Percentiles rank a stretch among this genome's conserved stretches.
phyloP scores from a whole-genome alignment of 2,888 invertebrate genomes.

The Parnassius glacialis region DNA sequence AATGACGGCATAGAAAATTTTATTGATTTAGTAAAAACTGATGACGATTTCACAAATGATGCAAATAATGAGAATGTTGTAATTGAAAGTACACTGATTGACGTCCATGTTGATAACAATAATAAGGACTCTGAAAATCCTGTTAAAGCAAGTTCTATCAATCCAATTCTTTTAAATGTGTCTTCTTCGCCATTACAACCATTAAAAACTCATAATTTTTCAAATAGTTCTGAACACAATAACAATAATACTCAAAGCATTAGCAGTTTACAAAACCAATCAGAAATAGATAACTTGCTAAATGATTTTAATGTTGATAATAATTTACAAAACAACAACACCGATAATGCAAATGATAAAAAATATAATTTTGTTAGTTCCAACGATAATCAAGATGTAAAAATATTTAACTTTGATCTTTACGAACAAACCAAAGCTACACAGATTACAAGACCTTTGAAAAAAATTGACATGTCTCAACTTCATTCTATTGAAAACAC shows the following conservation, averaged over 20 bases:
- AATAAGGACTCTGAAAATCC: slow-evolving; percentile 57
- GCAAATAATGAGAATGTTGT: slow-evolving; percentile 60
- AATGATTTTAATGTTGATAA: slow-evolving; percentile 59
- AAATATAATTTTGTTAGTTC: slow-evolving; percentile 46
- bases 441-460: slow-evolving; percentile 60
- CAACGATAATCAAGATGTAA: slow-evolving; percentile 62
- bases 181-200: slow-evolving; percentile 74
- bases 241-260: slow-evolving; percentile 60
- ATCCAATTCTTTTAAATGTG: slow-evolving; percentile 69
- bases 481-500: slow-evolving; percentile 72
- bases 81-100: slow-evolving; percentile 70
- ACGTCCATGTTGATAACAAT: slow-evolving; percentile 70
- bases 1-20: slow-evolving; percentile 67
- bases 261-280: slow-evolving; percentile 57
- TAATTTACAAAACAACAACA: slow-evolving; percentile 52
- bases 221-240: slow-evolving; percentile 66
- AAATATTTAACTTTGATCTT: slow-evolving; percentile 78
- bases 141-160: slow-evolving; percentile 56
- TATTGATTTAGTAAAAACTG: slow-evolving; percentile 57
- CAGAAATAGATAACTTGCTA: slow-evolving; percentile 66
- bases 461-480: slow-evolving; percentile 74
- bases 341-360: slow-evolving; percentile 39
- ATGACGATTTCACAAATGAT: slow-evolving; percentile 47
- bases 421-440: slow-evolving; percentile 70
- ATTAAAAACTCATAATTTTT: slow-evolving; percentile 71